phyloP scores from a whole-genome alignment of 1,140 invertebrate genomes.

The Drosophila nasuta region DNA sequence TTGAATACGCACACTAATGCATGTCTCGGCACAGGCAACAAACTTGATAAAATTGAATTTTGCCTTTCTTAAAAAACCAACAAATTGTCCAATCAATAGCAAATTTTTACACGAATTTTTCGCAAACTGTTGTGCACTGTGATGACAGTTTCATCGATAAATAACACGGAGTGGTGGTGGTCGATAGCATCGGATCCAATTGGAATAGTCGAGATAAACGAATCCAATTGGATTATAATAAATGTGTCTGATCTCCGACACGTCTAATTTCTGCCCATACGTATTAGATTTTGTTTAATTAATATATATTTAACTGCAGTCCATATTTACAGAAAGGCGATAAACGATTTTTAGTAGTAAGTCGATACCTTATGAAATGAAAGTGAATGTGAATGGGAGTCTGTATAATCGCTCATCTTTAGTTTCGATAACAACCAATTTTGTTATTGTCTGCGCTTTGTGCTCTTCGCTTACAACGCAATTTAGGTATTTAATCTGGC shows the following conservation, averaged over 20 bases:
- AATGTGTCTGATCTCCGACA: too few relatives aligned
- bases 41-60: conserved; percentile 25
- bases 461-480: conserved; percentile 41
- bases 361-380: conserved; percentile 1
- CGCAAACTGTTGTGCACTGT: conserved; percentile 76
- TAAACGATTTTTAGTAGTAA: neutral
- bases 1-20: conserved; percentile 32
- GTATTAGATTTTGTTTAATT: too few relatives aligned
- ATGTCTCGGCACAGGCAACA: conserved; percentile 35
- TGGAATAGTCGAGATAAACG: conserved; percentile 5
- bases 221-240: neutral
- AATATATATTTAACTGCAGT: neutral
- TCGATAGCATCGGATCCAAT: conserved; percentile 7
- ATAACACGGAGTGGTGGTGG: conserved; percentile 13
- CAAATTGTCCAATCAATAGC: conserved; percentile 55
- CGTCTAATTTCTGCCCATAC: too few relatives aligned
- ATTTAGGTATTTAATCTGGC: conserved; percentile 32
- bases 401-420: conserved; percentile 17
- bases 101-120: conserved; percentile 67
- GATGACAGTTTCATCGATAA: conserved; percentile 51
- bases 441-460: conserved; percentile 41
- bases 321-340: neutral
- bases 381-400: neutral
- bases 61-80: conserved; percentile 29
- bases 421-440: conserved; percentile 26